Conservation (phyloP, 1,140 invertebrate species). For the Zaprionus davidi region DNA sequence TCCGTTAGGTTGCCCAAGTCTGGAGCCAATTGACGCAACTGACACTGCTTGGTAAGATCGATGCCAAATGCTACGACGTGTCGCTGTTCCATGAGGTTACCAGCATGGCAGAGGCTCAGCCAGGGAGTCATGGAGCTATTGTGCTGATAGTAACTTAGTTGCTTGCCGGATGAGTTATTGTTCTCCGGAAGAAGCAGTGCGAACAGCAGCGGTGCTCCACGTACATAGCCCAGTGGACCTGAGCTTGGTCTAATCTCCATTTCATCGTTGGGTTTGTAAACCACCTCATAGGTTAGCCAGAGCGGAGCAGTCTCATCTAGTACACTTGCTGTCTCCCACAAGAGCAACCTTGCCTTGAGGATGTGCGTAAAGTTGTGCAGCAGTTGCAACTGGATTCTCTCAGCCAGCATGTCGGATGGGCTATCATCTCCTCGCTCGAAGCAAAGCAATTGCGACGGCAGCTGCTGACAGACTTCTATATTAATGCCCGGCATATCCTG, state of each 20-base stretch:
- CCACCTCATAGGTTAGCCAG: constrained; percentile 49
- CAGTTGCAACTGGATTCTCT: constrained; percentile 50
- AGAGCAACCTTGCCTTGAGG: constrained; percentile 34
- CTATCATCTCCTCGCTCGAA: constrained; percentile 36
- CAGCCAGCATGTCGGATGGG: constrained; percentile 33
- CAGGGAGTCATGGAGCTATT: constrained; percentile 30
- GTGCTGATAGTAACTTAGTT: constrained; percentile 54
- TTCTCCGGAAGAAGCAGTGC: constrained; percentile 43
- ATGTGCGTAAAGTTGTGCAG: constrained; percentile 67
- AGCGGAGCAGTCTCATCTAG: constrained; percentile 12
- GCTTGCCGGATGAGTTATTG: constrained; percentile 16
- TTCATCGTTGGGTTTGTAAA: constrained; percentile 22
- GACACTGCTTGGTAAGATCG: constrained; percentile 60
- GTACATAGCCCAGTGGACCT: constrained; percentile 70
- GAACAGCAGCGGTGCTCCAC: constrained; percentile 62
- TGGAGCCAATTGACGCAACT: constrained; percentile 32
- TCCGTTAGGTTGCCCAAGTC: constrained; percentile 59
- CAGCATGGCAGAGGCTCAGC: constrained; percentile 50
- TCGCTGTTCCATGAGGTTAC: background rate
- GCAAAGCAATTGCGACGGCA: constrained; percentile 8
- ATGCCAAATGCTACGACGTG: constrained; percentile 58
- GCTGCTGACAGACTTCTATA: constrained; percentile 52
- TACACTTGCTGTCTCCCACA: constrained; percentile 11
- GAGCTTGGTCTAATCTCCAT: constrained; percentile 45
- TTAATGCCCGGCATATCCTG: constrained; percentile 13